These are phyloP conservation scores for Ips nitidus DNA, from an alignment of 1,140 invertebrate species.

Conservation along the genomic window DNA sequence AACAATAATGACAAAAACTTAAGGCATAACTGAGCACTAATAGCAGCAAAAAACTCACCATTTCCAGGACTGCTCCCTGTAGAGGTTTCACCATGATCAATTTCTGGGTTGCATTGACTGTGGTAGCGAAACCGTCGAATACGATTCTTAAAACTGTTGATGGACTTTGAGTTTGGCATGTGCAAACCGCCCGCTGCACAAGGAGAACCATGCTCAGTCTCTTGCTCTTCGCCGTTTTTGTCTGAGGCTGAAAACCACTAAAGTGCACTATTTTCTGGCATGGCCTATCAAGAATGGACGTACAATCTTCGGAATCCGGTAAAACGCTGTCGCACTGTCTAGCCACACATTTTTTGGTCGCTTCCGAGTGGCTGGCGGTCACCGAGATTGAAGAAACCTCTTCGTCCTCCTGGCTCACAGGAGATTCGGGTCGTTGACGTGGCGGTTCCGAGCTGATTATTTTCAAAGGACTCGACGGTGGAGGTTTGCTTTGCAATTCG, in stretches of 20 bases:
- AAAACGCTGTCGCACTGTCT: constrained; percentile 47
- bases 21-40: too few species aligned
- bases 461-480: constrained; percentile 39
- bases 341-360: constrained; percentile 10
- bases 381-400: constrained; percentile 52
- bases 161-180: constrained; percentile 62
- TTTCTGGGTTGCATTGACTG: constrained; percentile 59
- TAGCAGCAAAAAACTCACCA: constrained; percentile 25
- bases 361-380: constrained; percentile 29
- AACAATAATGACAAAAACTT: too few species aligned
- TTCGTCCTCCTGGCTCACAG: constrained; percentile 58
- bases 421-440: constrained; percentile 43
- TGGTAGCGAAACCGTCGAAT: constrained; percentile 63
- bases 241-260: constrained; percentile 5
- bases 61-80: constrained; percentile 53
- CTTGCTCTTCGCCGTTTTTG: constrained; percentile 40
- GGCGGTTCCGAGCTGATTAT: constrained; percentile 21
- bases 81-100: constrained; percentile 40
- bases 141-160: constrained; percentile 64
- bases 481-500: constrained; percentile 14
- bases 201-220: constrained; percentile 56
- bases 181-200: constrained; percentile 61
- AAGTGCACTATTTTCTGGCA: too few species aligned
- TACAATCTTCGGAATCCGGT: constrained; percentile 39
- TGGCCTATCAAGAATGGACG: background rate